Base-by-base conservation (phyloP, 2,888 invertebrate genomes). In the Candidula unifasciata region DNA sequence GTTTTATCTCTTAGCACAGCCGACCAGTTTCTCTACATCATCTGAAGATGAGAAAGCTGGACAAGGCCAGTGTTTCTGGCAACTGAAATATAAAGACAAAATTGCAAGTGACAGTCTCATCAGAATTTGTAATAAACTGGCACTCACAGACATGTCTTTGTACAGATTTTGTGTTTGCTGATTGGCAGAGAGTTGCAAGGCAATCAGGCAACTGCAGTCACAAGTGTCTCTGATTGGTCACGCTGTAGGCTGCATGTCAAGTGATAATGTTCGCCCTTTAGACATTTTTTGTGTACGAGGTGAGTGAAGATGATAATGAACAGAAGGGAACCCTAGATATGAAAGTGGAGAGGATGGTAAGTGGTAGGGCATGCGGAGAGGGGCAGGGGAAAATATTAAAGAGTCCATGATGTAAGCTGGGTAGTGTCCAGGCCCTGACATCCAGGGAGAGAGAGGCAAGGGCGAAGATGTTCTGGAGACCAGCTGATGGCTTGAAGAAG, bases 241-340 rank as follows among this genome's bases (percentile, higher is more conserved):
- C 24, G 30, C 37, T n/a, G 66, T 64, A n/a, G 52, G 82, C 76
- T 77, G 66, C 52, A 82, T 68, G 66, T 82, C 82, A 73, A 76
- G 64, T 52, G 83, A 73, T 13, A 64, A 73, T 24, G 79, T 60
- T 16, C 71, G 60, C 16, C 79, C 79, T 64, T 66, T 73, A n/a
- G 79, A 33, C 21, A 27, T 52, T 35, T 1, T 71, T 30, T 74
- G 74, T 27, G 66, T 57, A 57, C 33, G 60, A 8, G 78, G 64
- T 66, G 64, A 44, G 16, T 74, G 82, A 69, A 79, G 84, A 76
- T 69, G 82, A 68, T 82, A 82, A 76, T 69, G 71, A 66, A 82
- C 54, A 76, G 84, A 64, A n/a, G 83, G 60, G 27, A 79, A 73
- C 24, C 83, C 52, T 6, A 73, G 30, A 60, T 84, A 84, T n/a